Evolutionary conservation across 2,888 invertebrate genomes (phyloP), one percentile per base, ranked within the genome.

Genomic region (Orthonychiurus folsomi): DNA sequence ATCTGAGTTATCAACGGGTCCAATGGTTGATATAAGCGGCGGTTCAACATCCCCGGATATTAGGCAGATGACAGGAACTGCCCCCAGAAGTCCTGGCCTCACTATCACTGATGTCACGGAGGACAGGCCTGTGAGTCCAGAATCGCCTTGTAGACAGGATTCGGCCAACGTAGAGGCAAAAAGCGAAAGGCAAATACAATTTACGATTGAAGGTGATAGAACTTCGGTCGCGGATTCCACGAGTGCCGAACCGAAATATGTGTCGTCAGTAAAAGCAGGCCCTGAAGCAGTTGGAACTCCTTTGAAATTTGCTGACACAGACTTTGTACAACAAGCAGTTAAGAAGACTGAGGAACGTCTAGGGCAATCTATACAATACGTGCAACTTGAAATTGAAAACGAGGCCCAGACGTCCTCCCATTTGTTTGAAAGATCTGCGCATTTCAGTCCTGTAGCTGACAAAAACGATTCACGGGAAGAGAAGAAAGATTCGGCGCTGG

Each of bases 1-100:
- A 12, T 63, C 63, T 24, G 65, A 70, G 53, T 59, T 69, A 25
- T 66, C 69, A 1, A 70, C 67, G 59, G 72, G 71, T 0, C 71
- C 72, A 15, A 60, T 71, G 0, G 64, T 69, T 24, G 68, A 71
- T 47, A 63, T 64, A 20, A 28, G 50, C 25, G 55, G 58, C 20
- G 55, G 57, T 26, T n/a, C n/a, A n/a, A 53, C 37, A 20, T n/a
- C 37, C 18, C 60, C 48, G n/a, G 47, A 20, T n/a, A 9, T 37
- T 5, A 5, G 15, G 15, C 15, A 9, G 5, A 9, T 37, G 9
- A 5, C 5, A 37, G 37, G 15, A 9, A 37, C 37, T 5, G 37
- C 5, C 5, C 37, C 37, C 15, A 37, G 37, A 37, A 54, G 25
- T 21, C 28, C 54, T 2, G 60, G 60, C 2, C 28, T 60, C 5